Conservation (phyloP, 2,797 vertebrate genomes). For the Myotis vivesi region DNA sequence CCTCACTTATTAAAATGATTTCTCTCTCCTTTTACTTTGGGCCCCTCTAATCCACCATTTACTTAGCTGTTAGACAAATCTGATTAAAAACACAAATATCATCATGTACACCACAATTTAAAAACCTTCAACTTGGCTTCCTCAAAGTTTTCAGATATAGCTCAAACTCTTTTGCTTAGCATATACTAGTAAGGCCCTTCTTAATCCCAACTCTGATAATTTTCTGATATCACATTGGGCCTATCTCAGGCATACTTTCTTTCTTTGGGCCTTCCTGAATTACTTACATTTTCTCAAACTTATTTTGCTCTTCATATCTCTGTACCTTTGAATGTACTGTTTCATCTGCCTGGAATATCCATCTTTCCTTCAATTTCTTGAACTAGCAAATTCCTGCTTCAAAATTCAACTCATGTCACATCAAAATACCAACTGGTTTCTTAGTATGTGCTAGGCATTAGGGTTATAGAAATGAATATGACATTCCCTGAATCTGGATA, state of each 20-base stretch:
- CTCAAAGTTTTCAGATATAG: neutral
- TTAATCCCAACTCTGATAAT: neutral
- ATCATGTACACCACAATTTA: neutral
- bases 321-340: neutral
- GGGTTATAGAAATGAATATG: neutral
- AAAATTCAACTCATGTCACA: neutral
- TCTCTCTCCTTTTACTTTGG: neutral
- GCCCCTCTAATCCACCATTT: neutral
- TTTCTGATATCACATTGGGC: neutral
- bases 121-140: conserved; percentile 4
- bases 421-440: neutral
- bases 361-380: neutral
- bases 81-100: conserved; percentile 29
- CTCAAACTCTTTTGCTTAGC: neutral
- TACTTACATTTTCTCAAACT: neutral
- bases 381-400: neutral
- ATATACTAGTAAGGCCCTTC: neutral
- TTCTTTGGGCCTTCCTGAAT: neutral
- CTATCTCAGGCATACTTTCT: neutral
- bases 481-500: neutral
- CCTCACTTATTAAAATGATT: neutral
- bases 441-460: neutral
- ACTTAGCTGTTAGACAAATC: conserved; percentile 24
- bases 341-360: neutral
- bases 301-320: neutral